Base-by-base conservation (phyloP, 2,888 invertebrate genomes). In the Brenthis daphne region DNA sequence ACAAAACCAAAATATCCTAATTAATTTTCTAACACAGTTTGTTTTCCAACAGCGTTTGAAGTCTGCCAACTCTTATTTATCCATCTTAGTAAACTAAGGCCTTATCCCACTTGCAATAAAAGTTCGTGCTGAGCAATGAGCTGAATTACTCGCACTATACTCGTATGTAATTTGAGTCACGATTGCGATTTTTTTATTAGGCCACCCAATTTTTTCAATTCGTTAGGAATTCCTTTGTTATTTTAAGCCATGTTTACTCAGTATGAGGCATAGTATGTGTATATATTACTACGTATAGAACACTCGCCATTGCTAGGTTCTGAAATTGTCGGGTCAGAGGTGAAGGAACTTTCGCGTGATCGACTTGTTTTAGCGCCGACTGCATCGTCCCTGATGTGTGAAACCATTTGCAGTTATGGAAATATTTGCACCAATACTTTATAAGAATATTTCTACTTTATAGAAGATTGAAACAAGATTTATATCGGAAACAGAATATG, bases 281-380 rank as follows among this genome's bases (percentile, higher is more conserved):
- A 65, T 61, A 65, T 61, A 70, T 70, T 50, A 48, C 20, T 24
- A 57, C 65, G 65, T 68, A 65, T 68, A 61, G 63, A 65, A 43
- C 37, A 68, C 55, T 43, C 55, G 63, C 57, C 63, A 58, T 71
- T 68, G 63, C 68, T 69, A 16, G 66, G 66, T 56, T 65, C 57
- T 60, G 66, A 63, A 64, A 50, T 57, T 57, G 83, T 77, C 86
- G 80, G 91, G 91, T 91, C 90, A 91, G 80, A 77, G 91, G 89
- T 90, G 77, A 89, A 87, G 68, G 87, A 88, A 83, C 91, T 81
- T 77, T 89, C 78, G 90, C 91, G 89, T 90, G 90, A 85, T 87
- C 84, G 80, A 77, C 76, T 77, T 77, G 80, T 76, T 80, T 80
- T 80, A 80, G 79, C 80, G 79, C 79, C 81, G 80, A 84, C 87